Evolutionary conservation across 2,113 vertebrate species (phyloP).

Genomic region (Apteryx mantelli): DNA sequence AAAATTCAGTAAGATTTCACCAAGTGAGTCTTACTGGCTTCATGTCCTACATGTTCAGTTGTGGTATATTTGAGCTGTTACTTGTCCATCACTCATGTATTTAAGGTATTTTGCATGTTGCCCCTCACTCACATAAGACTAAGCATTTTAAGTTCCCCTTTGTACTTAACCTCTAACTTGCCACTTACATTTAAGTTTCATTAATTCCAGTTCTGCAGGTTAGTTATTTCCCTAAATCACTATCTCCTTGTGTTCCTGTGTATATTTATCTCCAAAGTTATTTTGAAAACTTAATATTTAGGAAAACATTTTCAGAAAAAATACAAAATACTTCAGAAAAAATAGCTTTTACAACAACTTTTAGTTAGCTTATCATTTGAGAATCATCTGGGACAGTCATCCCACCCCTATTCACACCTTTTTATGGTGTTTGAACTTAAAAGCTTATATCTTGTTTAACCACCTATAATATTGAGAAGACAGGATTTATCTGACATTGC

Average conservation of each 20-base stretch:
- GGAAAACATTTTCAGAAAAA: too few relatives aligned
- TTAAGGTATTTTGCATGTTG: not conserved
- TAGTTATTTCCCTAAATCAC: not conserved
- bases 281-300: not conserved
- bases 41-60: not conserved
- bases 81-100: not conserved
- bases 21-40: rapidly evolving
- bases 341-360: not conserved
- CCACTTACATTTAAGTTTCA: not conserved
- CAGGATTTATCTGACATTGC: not conserved
- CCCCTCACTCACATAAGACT: not conserved
- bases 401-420: not conserved
- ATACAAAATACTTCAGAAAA: not conserved
- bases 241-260: not conserved
- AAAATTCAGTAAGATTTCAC: rapidly evolving
- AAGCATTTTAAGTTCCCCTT: not conserved
- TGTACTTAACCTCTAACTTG: not conserved
- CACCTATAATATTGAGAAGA: not conserved
- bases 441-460: not conserved
- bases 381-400: not conserved
- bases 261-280: not conserved
- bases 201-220: not conserved
- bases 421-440: not conserved
- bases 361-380: not conserved
- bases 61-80: not conserved